phyloP scores from a whole-genome alignment of 2,888 invertebrate genomes.

The Neoaliturus tenellus region DNA sequence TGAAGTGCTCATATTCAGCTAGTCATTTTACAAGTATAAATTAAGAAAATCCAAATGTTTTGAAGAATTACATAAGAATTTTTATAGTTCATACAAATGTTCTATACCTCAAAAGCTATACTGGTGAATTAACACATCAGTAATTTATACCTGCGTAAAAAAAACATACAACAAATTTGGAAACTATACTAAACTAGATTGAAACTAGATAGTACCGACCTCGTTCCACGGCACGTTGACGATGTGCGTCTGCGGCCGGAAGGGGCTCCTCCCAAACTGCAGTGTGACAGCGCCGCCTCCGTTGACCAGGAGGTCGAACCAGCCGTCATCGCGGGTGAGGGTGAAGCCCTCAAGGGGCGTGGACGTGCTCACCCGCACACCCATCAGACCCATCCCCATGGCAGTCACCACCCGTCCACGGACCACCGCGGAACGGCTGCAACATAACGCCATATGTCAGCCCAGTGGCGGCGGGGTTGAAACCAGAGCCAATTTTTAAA shows the following conservation, averaged over 20 bases:
- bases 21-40: no score
- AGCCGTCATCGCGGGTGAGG: constrained; percentile 92
- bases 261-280: constrained; percentile 95
- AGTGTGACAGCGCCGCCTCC: constrained; percentile 98
- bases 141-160: no score
- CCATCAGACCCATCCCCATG: constrained; percentile 95
- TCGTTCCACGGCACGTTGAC: constrained; percentile 98
- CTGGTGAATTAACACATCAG: no score
- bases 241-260: constrained; percentile 90
- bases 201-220: constrained; percentile 74
- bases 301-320: constrained; percentile 97
- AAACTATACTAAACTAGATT: no score
- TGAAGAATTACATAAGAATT: no score
- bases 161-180: no score
- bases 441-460: constrained; percentile 57
- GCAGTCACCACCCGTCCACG: constrained; percentile 95
- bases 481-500: neutral
- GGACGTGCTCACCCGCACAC: constrained; percentile 96
- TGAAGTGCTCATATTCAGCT: no score
- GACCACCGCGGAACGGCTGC: constrained; percentile 97
- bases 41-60: no score
- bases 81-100: no score
- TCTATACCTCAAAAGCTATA: no score
- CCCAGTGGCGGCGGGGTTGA: neutral
- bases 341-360: constrained; percentile 98